Percentiles rank a stretch among this genome's conserved stretches.
phyloP scores from a whole-genome alignment of 2,797 vertebrate species.

The Monodelphis domestica region DNA sequence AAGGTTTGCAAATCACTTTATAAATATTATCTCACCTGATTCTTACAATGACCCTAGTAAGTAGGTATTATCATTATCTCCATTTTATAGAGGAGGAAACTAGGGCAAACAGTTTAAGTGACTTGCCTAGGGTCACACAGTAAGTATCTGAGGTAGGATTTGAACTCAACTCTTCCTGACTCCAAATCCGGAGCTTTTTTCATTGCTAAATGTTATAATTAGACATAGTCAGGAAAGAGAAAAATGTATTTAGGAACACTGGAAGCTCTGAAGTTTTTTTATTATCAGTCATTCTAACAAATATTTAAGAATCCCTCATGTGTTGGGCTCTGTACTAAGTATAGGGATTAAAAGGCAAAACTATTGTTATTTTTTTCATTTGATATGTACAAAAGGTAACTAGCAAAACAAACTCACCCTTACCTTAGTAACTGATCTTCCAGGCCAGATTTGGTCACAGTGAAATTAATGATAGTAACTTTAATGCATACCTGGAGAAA shows the following conservation, averaged over 20 bases:
- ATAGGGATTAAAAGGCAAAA: not conserved
- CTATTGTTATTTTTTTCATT: not conserved
- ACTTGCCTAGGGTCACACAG: not conserved
- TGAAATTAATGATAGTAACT: conserved; percentile 95
- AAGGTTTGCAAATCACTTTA: not conserved
- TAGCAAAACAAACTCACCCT: not conserved
- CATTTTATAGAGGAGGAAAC: not conserved
- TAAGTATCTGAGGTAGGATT: not conserved
- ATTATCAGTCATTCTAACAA: not conserved
- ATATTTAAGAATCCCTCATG: not conserved
- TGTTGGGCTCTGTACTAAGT: not conserved
- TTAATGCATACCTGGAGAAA: conserved; percentile 92
- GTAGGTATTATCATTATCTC: not conserved
- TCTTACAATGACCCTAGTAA: not conserved
- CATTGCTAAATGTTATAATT: not conserved
- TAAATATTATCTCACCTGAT: not conserved
- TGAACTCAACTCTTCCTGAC: not conserved
- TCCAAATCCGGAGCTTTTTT: not conserved
- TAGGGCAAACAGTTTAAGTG: not conserved
- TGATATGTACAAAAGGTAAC: not conserved
- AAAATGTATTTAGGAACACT: not conserved
- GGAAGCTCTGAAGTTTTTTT: not conserved
- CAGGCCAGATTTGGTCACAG: conserved; percentile 91
- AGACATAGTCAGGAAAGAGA: not conserved
- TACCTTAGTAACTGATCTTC: conserved; percentile 94